A percentile compares a stretch with the other conserved stretches of the same genome.
Conservation (phyloP, 1,140 invertebrate species). For the Grapholita molesta region DNA sequence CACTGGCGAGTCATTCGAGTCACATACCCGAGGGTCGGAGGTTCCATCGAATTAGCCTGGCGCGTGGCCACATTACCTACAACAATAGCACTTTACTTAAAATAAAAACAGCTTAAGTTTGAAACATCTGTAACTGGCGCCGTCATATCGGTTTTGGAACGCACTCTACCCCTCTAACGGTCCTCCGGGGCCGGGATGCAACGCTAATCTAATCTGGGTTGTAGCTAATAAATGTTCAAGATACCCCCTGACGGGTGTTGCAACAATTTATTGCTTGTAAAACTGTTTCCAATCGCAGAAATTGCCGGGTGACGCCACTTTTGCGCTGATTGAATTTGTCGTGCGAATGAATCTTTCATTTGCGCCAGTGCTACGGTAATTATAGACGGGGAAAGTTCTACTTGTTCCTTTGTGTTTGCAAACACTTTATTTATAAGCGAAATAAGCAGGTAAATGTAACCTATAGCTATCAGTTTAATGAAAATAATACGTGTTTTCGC, state of each 20-base stretch:
- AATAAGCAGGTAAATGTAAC: no score
- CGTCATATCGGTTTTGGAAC: not conserved
- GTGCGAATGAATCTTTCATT: conserved; percentile 47
- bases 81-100: conserved; percentile 33
- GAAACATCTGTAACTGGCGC: not conserved
- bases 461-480: no score
- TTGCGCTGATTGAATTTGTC: conserved; percentile 69
- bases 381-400: not conserved
- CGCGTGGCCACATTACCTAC: conserved; percentile 75
- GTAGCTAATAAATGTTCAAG: conserved; percentile 74
- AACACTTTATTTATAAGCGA: no score
- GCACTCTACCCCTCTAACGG: not conserved
- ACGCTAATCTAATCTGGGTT: conserved; percentile 75
- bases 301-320: conserved; percentile 59
- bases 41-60: conserved; percentile 72
- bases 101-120: not conserved
- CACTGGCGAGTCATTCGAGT: conserved; percentile 69
- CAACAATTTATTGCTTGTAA: conserved; percentile 75
- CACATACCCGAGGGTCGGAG: conserved; percentile 64
- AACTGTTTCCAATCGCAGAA: conserved; percentile 74
- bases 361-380: conserved; percentile 1
- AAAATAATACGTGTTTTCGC: no score
- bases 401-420: not conserved
- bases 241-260: conserved; percentile 55
- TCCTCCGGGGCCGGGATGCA: conserved; percentile 54